Evolutionary conservation across 2,888 invertebrate genomes (phyloP).

Genomic region (Agrochola lota): DNA sequence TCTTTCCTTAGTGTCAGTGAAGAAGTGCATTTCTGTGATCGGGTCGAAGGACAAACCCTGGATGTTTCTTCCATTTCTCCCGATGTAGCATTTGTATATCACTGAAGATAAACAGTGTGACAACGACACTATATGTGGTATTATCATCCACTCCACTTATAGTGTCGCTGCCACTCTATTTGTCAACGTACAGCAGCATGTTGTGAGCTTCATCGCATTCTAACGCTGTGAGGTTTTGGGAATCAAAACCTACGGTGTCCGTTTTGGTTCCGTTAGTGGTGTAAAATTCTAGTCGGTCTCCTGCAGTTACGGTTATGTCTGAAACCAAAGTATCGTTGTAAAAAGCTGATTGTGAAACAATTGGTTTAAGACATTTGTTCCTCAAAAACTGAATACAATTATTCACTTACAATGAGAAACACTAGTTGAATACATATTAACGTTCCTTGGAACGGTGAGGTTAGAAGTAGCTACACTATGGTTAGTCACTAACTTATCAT

Average conservation of each 20-base stretch:
- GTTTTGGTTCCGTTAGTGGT: neutral
- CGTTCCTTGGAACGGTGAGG: too few relatives aligned
- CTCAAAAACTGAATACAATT: too few relatives aligned
- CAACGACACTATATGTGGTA: too few relatives aligned
- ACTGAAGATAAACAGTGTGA: neutral
- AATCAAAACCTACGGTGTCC: neutral
- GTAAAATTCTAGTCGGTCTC: slow-evolving; percentile 8
- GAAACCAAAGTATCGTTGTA: neutral
- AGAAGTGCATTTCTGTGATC: slow-evolving; percentile 2
- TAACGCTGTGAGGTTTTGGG: neutral
- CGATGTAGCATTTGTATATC: neutral
- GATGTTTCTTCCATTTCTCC: neutral
- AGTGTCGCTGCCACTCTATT: neutral
- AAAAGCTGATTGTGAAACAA: too few relatives aligned
- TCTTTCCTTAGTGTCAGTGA: slow-evolving; percentile 5
- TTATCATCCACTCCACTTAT: neutral
- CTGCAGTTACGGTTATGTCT: neutral
- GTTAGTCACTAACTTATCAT: too few relatives aligned
- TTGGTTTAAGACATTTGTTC: too few relatives aligned
- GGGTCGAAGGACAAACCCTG: slow-evolving; percentile 2
- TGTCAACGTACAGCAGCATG: neutral
- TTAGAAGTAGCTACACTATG: too few relatives aligned
- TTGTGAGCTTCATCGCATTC: slow-evolving; percentile 2
- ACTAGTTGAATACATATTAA: too few relatives aligned
- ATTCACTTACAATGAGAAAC: too few relatives aligned